Percentiles rank a stretch among this genome's conserved stretches.
phyloP scores from a whole-genome alignment of 2,888 invertebrate species.

The Latrodectus hesperus region DNA sequence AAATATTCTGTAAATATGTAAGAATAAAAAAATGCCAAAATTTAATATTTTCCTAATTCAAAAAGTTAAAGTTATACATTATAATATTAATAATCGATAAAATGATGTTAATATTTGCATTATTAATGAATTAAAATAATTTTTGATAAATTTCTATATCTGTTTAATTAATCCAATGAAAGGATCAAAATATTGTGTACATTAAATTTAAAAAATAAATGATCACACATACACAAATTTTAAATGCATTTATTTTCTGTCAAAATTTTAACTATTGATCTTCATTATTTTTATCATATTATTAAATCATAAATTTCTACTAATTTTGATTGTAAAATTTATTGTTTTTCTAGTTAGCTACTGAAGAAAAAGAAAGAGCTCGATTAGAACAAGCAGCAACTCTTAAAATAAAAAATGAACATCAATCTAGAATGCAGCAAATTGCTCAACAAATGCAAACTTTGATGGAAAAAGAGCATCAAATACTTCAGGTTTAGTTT shows the following conservation, averaged over 20 bases:
- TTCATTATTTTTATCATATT: background rate
- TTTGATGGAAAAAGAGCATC: slow-evolving; percentile 57
- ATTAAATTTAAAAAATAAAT: background rate
- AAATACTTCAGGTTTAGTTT: slow-evolving; percentile 21
- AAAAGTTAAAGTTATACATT: no score
- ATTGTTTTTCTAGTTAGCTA: slow-evolving; percentile 16
- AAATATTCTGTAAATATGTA: no score
- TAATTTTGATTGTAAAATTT: slow-evolving; percentile 1
- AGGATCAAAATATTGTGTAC: no score
- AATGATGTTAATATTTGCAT: no score
- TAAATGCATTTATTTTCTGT: background rate
- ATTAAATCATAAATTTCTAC: background rate
- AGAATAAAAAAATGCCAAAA: no score
- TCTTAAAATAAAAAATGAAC: slow-evolving; percentile 44
- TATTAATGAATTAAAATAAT: no score
- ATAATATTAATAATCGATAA: no score
- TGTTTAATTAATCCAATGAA: no score
- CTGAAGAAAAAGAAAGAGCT: slow-evolving; percentile 43
- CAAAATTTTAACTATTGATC: background rate
- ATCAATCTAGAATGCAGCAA: slow-evolving; percentile 46
- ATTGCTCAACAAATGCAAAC: slow-evolving; percentile 47
- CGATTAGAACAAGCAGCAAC: slow-evolving; percentile 21
- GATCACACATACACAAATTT: background rate
- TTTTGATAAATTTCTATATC: no score
- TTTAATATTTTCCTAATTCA: no score